Percentiles rank a stretch among this genome's conserved stretches.
Evolutionary conservation across 2,888 invertebrate species (phyloP).

Genomic region (Itoplectis maculator): DNA sequence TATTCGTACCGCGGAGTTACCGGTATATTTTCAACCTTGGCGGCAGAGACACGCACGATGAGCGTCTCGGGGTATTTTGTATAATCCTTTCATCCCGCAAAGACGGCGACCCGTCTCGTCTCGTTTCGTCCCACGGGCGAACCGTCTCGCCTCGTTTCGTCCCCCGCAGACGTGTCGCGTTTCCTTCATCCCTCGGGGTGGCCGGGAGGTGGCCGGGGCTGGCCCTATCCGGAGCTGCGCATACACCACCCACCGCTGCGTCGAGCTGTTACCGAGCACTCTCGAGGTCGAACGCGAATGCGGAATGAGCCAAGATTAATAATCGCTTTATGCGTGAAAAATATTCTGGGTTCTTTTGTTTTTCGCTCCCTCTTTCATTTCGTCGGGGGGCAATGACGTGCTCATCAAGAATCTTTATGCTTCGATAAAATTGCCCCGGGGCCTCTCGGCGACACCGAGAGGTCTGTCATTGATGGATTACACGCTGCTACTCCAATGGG

Average conservation of each 20-base stretch:
- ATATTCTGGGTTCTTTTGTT: slow-evolving; percentile 24
- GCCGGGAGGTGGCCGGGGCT: no score
- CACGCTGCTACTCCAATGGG: slow-evolving; percentile 15
- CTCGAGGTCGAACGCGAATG: slow-evolving; percentile 13
- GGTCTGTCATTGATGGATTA: slow-evolving; percentile 60
- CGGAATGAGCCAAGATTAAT: slow-evolving; percentile 50
- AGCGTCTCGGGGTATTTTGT: slow-evolving; percentile 18
- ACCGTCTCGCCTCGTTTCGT: slow-evolving; percentile 20
- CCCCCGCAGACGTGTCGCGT: slow-evolving; percentile 3
- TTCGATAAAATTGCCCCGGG: slow-evolving; percentile 2
- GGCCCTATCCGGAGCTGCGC: not conserved
- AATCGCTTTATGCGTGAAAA: slow-evolving; percentile 40
- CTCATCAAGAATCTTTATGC: slow-evolving; percentile 19
- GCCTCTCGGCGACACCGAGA: not conserved
- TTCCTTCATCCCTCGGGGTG: slow-evolving; percentile 18
- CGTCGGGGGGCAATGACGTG: slow-evolving; percentile 3
- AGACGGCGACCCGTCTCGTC: slow-evolving; percentile 12
- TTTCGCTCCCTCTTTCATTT: slow-evolving; percentile 17
- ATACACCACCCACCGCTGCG: slow-evolving; percentile 16
- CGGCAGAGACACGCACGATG: not conserved
- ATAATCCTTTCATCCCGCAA: slow-evolving; percentile 35
- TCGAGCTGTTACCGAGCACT: slow-evolving; percentile 47
- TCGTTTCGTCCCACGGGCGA: slow-evolving; percentile 13
- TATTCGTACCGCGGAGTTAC: not conserved
- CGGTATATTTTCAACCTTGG: slow-evolving; percentile 24